Base-by-base conservation (phyloP, 2,888 invertebrate species). In the Blera fallax region DNA sequence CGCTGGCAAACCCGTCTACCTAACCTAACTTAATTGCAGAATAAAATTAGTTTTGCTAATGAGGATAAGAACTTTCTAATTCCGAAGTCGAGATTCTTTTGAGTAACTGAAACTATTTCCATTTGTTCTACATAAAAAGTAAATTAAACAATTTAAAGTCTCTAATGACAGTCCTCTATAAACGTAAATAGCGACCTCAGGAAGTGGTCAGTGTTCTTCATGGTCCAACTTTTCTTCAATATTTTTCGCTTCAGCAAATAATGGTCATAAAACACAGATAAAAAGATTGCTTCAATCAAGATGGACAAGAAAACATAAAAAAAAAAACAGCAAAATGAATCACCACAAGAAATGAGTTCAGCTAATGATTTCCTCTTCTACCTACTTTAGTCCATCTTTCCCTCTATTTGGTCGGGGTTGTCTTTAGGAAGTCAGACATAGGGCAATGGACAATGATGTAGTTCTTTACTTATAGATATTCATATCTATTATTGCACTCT, bases 321-420 rank as follows among this genome's bases (percentile, higher is more conserved):
- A 43, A 29, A 43, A 1, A 43, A 11, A n/a, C 5, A 27, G 16
- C 2, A 58, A 37, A 40, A 24, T 32, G 29, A 64, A 62, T 62
- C 43, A 43, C 43, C 16, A 62, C 62, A 64, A 64, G 45, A 45
- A 64, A 64, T 64, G 62, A 64, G 62, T 48, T 64, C 45, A 64
- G 7, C 62, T 64, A 64, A 64, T 64, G 45, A 64, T 45, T 64
- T 64, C 45, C 62, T 27, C 6, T 27, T 32, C 18, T 45, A 45
- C 29, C 62, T 45, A n/a, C 45, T 64, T 48, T 29, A 32, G 29
- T 48, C 45, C 18, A 29, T 27, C 45, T 3, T 60, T 56, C 18
- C 18, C 34, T 18, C 11, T 8, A 16, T 16, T 45, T 18, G 45
- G 29, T 45, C 45, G 18, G 18, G 45, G 29, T 45, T 29, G 18